Evolutionary conservation across 2,113 vertebrate genomes (phyloP), one percentile per base, ranked within the genome.

Genomic region (Marmota monax): DNA sequence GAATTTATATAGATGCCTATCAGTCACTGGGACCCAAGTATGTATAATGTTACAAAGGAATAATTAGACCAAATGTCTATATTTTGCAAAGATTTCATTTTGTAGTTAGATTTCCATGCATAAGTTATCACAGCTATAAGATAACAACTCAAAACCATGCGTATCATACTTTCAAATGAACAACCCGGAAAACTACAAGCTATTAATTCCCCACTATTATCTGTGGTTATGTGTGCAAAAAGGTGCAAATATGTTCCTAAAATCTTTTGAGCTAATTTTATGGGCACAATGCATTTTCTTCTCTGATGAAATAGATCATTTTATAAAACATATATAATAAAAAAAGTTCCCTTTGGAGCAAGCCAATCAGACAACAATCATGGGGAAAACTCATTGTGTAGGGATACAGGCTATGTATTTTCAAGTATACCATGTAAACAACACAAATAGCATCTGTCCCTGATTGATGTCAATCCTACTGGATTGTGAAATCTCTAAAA

Each of bases 71-170:
- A 92, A 93, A 97, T 67, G 82, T 95, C 84, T 97, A 16, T 74
- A 97, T 92, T 96, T 95, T 72, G n/a, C 79, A 88, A 94, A 87
- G 67, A 74, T 65, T 93, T 86, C 56, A 90, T 45, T 90, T 94
- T 88, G 32, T 23, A 84, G 45, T 93, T 95, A 95, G 73, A 93
- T 69, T 79, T 95, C 65, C 96, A 97, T 96, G 95, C 94, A 78
- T 67, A 93, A 89, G 34, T 82, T 69, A 79, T 82, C 69, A 93
- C n/a, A 92, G 89, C 87, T 88, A 27, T 83, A 80, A 93, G 53
- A 74, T 16, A 70, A 51, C 39, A 90, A 87, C 34, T 95, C 86
- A 73, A 90, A 97, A 83, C 32, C 96, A 95, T 93, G 93, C 96
- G 92, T n/a, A 7, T 67, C 37, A 65, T n/a, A n/a, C n/a, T 69